Conservation (phyloP, 1,140 invertebrate genomes). For the Ceratitis capitata region DNA sequence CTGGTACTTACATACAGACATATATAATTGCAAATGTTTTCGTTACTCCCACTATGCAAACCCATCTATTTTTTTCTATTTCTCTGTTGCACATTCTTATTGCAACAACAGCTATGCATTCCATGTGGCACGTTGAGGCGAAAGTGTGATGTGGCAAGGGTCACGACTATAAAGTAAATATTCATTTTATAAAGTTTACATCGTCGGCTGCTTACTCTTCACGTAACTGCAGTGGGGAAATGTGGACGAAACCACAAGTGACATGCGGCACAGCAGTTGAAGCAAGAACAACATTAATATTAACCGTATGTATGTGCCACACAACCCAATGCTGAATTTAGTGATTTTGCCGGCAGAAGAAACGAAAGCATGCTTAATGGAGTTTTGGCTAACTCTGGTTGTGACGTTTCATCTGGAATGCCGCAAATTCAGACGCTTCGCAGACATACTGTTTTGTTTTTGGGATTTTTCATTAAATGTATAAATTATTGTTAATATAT, state of each 20-base stretch:
- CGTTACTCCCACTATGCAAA: neutral
- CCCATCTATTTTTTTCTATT: neutral
- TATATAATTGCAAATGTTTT: neutral
- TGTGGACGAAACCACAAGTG: constrained; percentile 33
- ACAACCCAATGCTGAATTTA: neutral
- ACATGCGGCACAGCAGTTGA: constrained; percentile 23
- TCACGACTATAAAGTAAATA: constrained; percentile 15
- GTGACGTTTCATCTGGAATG: constrained; percentile 12
- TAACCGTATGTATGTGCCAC: neutral
- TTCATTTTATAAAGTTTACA: constrained; percentile 33
- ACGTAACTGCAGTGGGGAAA: neutral
- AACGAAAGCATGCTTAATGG: neutral
- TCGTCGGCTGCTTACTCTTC: neutral
- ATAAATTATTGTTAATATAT: neutral
- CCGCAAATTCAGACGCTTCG: constrained; percentile 4
- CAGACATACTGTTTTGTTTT: neutral
- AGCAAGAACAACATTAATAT: constrained; percentile 22
- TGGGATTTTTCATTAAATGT: neutral
- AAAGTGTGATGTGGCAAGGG: constrained; percentile 22
- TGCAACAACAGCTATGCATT: neutral
- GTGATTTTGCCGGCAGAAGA: neutral
- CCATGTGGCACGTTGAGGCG: neutral
- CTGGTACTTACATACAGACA: too few species aligned
- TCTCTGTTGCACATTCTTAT: neutral
- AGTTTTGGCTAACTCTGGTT: constrained; percentile 1